Conservation (phyloP, 2,113 vertebrate genomes). For the Nestor notabilis region DNA sequence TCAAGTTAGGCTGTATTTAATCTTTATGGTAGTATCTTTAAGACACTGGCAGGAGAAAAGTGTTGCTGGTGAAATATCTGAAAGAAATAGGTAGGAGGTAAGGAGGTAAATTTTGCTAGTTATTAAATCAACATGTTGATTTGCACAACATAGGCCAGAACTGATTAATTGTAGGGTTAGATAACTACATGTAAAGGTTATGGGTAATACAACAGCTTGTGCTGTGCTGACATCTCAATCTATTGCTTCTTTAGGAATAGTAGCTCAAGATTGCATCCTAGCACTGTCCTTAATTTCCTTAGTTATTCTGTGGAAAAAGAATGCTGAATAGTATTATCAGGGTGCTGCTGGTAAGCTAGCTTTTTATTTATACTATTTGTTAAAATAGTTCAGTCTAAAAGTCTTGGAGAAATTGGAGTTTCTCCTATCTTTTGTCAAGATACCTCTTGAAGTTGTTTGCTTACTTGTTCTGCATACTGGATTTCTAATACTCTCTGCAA, state of each 20-base stretch:
- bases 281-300: neutral
- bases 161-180: neutral
- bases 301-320: neutral
- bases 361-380: neutral
- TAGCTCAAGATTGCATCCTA: neutral
- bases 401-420: neutral
- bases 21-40: neutral
- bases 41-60: neutral
- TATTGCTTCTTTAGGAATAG: neutral
- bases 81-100: neutral
- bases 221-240: neutral
- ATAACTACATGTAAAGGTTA: neutral
- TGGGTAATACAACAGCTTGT: neutral
- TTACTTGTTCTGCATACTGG: neutral
- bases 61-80: neutral
- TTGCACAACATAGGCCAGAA: neutral
- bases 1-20: neutral
- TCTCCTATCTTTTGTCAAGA: neutral
- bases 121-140: neutral
- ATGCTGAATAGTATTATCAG: neutral
- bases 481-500: neutral
- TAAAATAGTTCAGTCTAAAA: neutral
- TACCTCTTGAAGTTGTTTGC: neutral
- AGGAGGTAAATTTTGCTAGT: neutral
- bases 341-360: neutral